Conservation (phyloP, 2,113 vertebrate genomes). For the Machaerirhynchus nigripectus region DNA sequence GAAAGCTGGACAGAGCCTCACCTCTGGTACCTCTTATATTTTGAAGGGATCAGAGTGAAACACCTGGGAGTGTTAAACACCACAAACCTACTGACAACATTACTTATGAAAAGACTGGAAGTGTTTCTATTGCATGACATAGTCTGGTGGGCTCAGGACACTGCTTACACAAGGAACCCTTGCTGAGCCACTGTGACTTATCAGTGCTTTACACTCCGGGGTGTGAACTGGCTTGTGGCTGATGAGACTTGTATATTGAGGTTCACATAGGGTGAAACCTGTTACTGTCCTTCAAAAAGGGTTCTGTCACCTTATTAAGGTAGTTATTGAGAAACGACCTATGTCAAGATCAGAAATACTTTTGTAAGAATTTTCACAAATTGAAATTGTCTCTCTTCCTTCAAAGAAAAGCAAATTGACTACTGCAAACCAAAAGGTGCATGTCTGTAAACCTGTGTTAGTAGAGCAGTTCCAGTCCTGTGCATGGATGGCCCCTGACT, state of each 20-base stretch:
- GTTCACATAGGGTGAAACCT: rapidly evolving
- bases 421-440: neutral
- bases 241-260: neutral
- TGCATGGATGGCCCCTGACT: rapidly evolving
- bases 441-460: neutral
- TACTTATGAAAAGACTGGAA: neutral
- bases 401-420: neutral
- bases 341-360: neutral
- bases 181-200: neutral
- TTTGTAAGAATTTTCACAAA: neutral
- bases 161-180: neutral
- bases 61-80: neutral
- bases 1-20: neutral
- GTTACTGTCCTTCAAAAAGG: neutral
- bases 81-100: neutral
- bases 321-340: neutral
- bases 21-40: neutral
- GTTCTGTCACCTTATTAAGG: neutral
- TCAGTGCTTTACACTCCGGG: neutral
- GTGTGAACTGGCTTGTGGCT: neutral
- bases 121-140: neutral
- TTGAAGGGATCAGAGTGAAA: neutral
- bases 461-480: neutral
- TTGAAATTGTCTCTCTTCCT: neutral
- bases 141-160: neutral